These are phyloP conservation scores for Zapus hudsonius DNA, from an alignment of 2,113 vertebrate species.

Conservation along the genomic window DNA sequence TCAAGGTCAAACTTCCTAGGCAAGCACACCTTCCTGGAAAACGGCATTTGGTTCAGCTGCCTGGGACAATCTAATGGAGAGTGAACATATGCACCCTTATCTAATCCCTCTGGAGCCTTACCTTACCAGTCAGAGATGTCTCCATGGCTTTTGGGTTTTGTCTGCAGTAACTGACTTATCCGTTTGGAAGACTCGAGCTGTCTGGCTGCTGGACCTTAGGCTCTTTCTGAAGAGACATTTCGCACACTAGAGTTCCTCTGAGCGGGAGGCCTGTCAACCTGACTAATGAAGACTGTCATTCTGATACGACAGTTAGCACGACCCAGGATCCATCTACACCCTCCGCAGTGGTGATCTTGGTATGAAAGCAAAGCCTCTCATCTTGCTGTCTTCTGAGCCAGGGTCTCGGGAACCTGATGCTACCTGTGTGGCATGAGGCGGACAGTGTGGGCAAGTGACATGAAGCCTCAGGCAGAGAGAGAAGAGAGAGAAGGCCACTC, in stretches of 20 bases:
- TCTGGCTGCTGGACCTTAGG: constrained; percentile 27
- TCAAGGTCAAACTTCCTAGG: neutral
- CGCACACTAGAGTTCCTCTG: constrained; percentile 38
- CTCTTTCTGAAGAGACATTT: constrained; percentile 67
- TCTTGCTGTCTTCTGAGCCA: neutral
- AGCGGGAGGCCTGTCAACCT: constrained; percentile 40
- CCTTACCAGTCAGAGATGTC: too few relatives aligned
- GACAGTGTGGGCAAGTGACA: neutral
- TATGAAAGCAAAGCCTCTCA: neutral
- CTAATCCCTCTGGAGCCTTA: constrained; percentile 35
- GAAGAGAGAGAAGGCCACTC: neutral
- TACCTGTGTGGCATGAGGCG: neutral
- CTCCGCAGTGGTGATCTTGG: neutral
- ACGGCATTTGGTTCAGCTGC: constrained; percentile 41
- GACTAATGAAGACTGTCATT: constrained; percentile 69
- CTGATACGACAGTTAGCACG: neutral
- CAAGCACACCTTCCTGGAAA: neutral
- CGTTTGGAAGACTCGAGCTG: constrained; percentile 64
- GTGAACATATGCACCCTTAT: constrained; percentile 14
- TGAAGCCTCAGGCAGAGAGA: neutral
- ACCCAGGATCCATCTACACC: neutral
- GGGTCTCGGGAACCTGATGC: neutral
- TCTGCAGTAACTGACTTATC: neutral
- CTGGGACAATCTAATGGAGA: neutral
- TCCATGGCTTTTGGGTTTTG: constrained; percentile 19